Conservation (phyloP, 2,113 vertebrate species). For the Lethenteron reissneri region DNA sequence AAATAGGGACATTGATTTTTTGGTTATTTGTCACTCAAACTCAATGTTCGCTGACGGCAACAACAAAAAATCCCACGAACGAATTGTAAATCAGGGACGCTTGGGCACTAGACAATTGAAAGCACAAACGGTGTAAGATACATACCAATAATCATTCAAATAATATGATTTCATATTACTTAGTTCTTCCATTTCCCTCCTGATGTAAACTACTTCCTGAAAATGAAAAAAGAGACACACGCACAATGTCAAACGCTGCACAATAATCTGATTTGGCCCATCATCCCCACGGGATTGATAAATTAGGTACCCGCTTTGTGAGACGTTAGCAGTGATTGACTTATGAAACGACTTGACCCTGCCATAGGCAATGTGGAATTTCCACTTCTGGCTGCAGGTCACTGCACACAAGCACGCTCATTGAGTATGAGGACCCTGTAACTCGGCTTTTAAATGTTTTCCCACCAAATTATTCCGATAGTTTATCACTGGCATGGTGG, state of each 20-base stretch:
- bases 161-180: background rate
- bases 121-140: background rate
- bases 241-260: background rate
- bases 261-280: background rate
- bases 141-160: background rate
- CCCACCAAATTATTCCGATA: no score
- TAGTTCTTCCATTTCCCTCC: conserved; percentile 3
- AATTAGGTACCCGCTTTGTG: background rate
- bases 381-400: background rate
- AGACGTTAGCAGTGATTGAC: background rate
- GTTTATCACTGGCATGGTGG: no score
- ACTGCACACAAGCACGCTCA: background rate
- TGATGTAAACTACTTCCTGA: conserved; percentile 6
- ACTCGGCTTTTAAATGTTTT: no score
- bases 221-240: background rate
- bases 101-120: no score
- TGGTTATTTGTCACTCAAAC: background rate
- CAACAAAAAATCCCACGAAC: background rate
- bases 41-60: background rate
- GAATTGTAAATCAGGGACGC: background rate
- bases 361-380: background rate
- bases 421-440: background rate
- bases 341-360: background rate
- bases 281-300: background rate
- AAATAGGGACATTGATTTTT: no score